Conservation (phyloP, 2,888 invertebrate species). For the Meloe dianella region DNA sequence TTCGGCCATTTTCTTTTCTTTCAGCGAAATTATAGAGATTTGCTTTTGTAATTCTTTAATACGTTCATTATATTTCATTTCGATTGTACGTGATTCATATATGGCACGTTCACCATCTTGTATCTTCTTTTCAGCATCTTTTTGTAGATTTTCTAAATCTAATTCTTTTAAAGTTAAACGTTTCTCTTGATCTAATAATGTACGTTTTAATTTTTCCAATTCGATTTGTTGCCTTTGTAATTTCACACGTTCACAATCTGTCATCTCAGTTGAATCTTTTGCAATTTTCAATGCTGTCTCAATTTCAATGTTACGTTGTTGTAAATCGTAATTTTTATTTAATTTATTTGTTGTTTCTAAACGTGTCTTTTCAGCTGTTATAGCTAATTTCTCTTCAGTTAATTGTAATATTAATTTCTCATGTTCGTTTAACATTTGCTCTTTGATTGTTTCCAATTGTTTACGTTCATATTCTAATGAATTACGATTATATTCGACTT, state of each 20-base stretch:
- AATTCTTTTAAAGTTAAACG: conserved; percentile 49
- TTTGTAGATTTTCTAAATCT: conserved; percentile 49
- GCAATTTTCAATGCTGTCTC: conserved; percentile 58
- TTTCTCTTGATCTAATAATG: conserved; percentile 48
- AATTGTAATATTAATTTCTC: conserved; percentile 65
- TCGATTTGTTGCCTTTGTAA: conserved; percentile 52
- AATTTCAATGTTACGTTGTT: conserved; percentile 54
- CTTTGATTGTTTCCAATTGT: conserved; percentile 65
- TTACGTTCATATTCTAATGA: conserved; percentile 66
- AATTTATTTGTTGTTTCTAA: conserved; percentile 54
- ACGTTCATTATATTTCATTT: conserved; percentile 65
- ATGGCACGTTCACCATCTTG: conserved; percentile 64
- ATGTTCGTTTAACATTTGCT: conserved; percentile 66
- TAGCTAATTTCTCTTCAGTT: conserved; percentile 65
- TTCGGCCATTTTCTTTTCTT: conserved; percentile 68
- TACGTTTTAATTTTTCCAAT: conserved; percentile 51
- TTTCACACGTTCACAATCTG: conserved; percentile 54
- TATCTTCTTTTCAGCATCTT: conserved; percentile 62
- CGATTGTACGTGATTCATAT: conserved; percentile 49
- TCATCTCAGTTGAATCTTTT: conserved; percentile 54
- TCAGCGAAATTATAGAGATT: conserved; percentile 61
- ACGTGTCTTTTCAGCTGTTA: conserved; percentile 54
- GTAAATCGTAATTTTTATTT: conserved; percentile 51
- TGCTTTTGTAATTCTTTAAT: conserved; percentile 66
- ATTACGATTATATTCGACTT: conserved; percentile 65